Evolutionary conservation across 1,140 invertebrate genomes (phyloP).

Genomic region (Cyphomyrmex costatus): DNA sequence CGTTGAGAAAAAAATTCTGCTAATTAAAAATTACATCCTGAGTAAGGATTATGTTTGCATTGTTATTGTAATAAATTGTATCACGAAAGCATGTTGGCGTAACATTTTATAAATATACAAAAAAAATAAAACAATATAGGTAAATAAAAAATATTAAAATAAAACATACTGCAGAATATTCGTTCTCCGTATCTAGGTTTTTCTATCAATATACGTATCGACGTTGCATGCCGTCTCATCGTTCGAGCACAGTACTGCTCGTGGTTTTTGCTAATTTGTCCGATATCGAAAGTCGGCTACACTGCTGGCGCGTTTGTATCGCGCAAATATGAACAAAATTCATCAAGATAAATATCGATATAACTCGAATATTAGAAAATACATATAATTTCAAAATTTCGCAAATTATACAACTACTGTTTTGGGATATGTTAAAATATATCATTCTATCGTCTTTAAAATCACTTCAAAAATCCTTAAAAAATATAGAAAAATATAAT

Average conservation of each 20-base stretch:
- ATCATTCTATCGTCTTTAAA: background rate
- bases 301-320: background rate
- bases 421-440: background rate
- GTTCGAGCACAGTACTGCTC: background rate
- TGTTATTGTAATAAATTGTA: conserved; percentile 5
- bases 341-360: background rate
- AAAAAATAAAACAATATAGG: background rate
- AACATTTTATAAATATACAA: background rate
- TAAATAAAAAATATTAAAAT: background rate
- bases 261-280: background rate
- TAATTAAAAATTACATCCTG: background rate
- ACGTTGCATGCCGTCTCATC: background rate
- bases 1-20: background rate
- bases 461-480: background rate
- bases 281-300: conserved; percentile 17
- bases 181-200: background rate
- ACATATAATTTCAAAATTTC: background rate
- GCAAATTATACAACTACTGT: background rate
- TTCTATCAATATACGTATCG: background rate
- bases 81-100: background rate
- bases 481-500: background rate
- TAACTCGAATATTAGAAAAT: too few relatives aligned
- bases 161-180: background rate
- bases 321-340: background rate
- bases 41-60: background rate